Evolutionary conservation across 2,797 vertebrate genomes (phyloP).

Genomic region (Acropternis orthonyx): DNA sequence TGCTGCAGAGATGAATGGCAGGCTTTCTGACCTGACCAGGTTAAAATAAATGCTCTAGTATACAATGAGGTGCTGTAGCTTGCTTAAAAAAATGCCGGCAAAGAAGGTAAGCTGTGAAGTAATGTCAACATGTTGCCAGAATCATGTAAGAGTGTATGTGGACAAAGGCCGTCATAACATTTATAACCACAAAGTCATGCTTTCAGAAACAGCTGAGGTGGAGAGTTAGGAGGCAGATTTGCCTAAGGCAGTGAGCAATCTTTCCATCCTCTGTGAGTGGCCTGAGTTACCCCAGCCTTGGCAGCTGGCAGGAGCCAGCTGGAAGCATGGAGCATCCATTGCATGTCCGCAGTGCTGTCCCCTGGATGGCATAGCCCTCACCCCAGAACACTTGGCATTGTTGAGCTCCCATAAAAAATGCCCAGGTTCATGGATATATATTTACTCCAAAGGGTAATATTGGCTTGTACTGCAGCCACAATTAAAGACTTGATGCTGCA

Average conservation of each 20-base stretch:
- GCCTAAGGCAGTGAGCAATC: background rate
- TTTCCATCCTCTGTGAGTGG: background rate
- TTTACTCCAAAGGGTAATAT: fast-evolving
- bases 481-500: background rate
- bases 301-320: background rate
- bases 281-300: background rate
- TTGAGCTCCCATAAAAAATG: fast-evolving
- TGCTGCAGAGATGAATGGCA: background rate
- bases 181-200: background rate
- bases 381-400: background rate
- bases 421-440: background rate
- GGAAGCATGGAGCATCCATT: fast-evolving
- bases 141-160: background rate
- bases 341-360: fast-evolving
- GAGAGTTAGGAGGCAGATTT: background rate
- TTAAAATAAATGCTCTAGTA: background rate
- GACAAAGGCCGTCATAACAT: background rate
- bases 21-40: background rate
- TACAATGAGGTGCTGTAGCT: background rate
- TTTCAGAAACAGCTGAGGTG: background rate
- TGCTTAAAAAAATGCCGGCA: background rate
- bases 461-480: background rate
- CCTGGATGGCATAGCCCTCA: fast-evolving
- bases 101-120: background rate
- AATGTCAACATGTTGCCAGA: background rate